A percentile compares a stretch with the other conserved stretches of the same genome.
phyloP scores from a whole-genome alignment of 2,888 invertebrate genomes.

The Elysia crispata region DNA sequence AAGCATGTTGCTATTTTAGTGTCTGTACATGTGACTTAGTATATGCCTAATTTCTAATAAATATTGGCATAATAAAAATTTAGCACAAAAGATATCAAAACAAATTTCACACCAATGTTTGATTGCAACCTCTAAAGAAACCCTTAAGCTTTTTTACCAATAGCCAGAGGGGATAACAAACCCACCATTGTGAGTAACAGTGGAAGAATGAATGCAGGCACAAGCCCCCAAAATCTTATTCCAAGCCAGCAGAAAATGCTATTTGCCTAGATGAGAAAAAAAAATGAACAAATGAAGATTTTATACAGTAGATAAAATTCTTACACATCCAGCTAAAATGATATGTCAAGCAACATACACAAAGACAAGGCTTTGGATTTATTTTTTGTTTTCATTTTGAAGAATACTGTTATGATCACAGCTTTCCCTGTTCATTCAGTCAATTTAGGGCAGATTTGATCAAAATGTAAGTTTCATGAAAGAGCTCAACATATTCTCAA shows the following conservation, averaged over 20 bases:
- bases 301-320: background rate
- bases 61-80: too few relatives aligned
- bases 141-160: background rate
- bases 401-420: too few relatives aligned
- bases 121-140: background rate
- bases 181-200: slow-evolving; percentile 81
- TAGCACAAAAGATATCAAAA: background rate
- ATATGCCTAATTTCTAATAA: too few relatives aligned
- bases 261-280: slow-evolving; percentile 64
- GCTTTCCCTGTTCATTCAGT: too few relatives aligned
- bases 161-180: background rate
- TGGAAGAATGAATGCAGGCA: slow-evolving; percentile 86
- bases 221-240: slow-evolving; percentile 85
- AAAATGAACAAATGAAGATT: background rate
- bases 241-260: slow-evolving; percentile 81
- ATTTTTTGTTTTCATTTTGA: too few relatives aligned
- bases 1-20: too few relatives aligned
- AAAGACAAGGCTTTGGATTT: too few relatives aligned
- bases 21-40: too few relatives aligned
- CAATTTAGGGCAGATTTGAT: too few relatives aligned
- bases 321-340: background rate
- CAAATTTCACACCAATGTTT: background rate
- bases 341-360: too few relatives aligned
- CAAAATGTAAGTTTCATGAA: too few relatives aligned
- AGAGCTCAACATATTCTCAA: too few relatives aligned